These are phyloP conservation scores for Ammodytes dubius DNA, from an alignment of 2,113 vertebrate genomes.

Conservation along the genomic window DNA sequence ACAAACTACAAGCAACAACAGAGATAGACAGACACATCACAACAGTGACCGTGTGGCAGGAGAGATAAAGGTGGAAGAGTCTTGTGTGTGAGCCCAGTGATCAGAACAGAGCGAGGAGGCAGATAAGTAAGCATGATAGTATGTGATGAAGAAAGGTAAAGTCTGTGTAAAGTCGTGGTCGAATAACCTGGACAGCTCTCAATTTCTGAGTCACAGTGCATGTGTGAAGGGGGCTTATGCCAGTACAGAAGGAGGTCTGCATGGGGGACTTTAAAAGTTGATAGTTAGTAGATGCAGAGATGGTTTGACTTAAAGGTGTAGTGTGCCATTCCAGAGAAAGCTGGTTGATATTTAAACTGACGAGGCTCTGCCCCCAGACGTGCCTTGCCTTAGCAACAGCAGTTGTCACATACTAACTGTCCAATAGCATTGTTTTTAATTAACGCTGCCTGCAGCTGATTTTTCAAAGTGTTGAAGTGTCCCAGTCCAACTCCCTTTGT, in stretches of 20 bases:
- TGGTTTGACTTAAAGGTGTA: conserved; percentile 20
- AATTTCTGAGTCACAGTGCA: too few species aligned
- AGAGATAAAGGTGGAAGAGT: conserved; percentile 59
- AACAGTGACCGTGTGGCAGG: conserved; percentile 58
- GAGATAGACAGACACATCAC: conserved; percentile 63
- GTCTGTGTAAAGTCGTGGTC: too few species aligned
- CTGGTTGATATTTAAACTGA: too few species aligned
- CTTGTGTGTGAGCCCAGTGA: conserved; percentile 49
- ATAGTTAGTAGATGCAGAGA: conserved; percentile 24
- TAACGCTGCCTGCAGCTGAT: too few species aligned
- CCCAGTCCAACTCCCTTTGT: too few species aligned
- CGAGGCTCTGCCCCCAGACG: too few species aligned
- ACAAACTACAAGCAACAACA: conserved; percentile 72
- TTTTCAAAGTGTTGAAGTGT: too few species aligned
- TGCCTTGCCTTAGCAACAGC: too few species aligned
- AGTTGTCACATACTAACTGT: too few species aligned
- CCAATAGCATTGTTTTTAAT: too few species aligned
- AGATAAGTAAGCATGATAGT: conserved; percentile 45
- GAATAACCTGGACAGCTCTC: too few species aligned
- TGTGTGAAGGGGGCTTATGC: conserved; percentile 6
- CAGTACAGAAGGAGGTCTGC: conserved; percentile 27
- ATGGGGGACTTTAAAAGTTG: conserved; percentile 38
- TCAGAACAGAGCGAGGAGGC: conserved; percentile 64
- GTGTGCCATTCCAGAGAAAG: too few species aligned
- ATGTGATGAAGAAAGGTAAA: conserved; percentile 19